phyloP scores from a whole-genome alignment of 2,797 vertebrate genomes.

The Peromyscus melanophrys region DNA sequence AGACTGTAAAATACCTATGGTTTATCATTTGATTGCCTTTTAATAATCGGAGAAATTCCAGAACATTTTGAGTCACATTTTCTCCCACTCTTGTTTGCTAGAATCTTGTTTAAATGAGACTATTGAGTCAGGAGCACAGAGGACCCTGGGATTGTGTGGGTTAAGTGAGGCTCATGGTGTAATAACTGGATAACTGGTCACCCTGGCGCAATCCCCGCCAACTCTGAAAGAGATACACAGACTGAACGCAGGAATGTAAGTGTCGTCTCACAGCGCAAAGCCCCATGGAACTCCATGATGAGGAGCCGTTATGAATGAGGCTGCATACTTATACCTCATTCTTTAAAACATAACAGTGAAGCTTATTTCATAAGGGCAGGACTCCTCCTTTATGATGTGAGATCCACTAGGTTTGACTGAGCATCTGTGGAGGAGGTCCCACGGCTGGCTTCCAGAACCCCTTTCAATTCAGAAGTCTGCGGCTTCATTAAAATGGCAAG shows the following conservation, averaged over 20 bases:
- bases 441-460: not conserved
- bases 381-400: not conserved
- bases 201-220: not conserved
- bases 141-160: not conserved
- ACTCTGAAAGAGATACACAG: not conserved
- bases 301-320: not conserved
- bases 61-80: not conserved
- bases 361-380: not conserved
- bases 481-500: constrained; percentile 22
- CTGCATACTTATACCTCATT: not conserved
- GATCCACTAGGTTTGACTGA: not conserved
- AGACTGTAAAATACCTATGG: not conserved
- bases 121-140: not conserved
- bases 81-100: not conserved
- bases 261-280: not conserved
- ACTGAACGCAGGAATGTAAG: not conserved
- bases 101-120: not conserved
- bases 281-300: not conserved
- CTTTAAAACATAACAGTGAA: not conserved
- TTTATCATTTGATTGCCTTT: not conserved
- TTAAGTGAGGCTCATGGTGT: not conserved
- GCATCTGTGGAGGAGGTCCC: not conserved
- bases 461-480: not conserved
- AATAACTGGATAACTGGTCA: not conserved
- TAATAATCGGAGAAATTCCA: constrained; percentile 17